These are phyloP conservation scores for Pinctada fucata DNA, from an alignment of 2,888 invertebrate species.

Conservation along the genomic window DNA sequence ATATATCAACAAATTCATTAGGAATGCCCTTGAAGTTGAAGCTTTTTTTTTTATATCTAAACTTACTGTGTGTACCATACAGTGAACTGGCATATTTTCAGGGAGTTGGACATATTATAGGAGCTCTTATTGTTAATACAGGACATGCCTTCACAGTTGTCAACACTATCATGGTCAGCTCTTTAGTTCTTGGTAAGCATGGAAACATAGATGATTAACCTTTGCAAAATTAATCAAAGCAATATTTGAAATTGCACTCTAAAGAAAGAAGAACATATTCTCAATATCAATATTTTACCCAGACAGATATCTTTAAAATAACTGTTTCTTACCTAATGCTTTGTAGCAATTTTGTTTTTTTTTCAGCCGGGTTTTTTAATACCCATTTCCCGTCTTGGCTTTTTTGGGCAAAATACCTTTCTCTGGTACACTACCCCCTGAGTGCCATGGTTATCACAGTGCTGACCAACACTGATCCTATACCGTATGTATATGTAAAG, in stretches of 20 bases:
- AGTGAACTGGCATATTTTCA: conserved; percentile 37
- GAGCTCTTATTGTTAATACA: conserved; percentile 87
- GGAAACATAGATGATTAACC: too few relatives aligned
- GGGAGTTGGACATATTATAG: conserved; percentile 84
- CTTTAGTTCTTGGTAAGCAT: conserved; percentile 80
- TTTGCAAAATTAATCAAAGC: too few relatives aligned
- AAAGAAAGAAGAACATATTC: too few relatives aligned
- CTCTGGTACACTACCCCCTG: conserved; percentile 84
- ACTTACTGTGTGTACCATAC: too few relatives aligned
- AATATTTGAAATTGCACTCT: too few relatives aligned
- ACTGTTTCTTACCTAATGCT: conserved; percentile 84
- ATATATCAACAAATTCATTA: too few relatives aligned
- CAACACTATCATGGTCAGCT: conserved; percentile 86
- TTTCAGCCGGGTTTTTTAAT: conserved; percentile 60
- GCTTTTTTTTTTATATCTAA: not conserved
- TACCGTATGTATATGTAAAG: conserved; percentile 79
- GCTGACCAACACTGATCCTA: conserved; percentile 84
- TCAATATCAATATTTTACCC: too few relatives aligned
- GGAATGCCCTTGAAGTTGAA: too few relatives aligned
- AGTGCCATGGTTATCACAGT: conserved; percentile 89
- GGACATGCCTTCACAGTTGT: conserved; percentile 87
- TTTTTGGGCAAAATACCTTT: conserved; percentile 55
- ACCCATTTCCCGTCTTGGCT: conserved; percentile 56
- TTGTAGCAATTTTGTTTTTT: conserved; percentile 82
- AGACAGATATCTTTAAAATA: conserved; percentile 74